These are phyloP conservation scores for Acleris cristana DNA, from an alignment of 2,888 invertebrate genomes.

Conservation along the genomic window DNA sequence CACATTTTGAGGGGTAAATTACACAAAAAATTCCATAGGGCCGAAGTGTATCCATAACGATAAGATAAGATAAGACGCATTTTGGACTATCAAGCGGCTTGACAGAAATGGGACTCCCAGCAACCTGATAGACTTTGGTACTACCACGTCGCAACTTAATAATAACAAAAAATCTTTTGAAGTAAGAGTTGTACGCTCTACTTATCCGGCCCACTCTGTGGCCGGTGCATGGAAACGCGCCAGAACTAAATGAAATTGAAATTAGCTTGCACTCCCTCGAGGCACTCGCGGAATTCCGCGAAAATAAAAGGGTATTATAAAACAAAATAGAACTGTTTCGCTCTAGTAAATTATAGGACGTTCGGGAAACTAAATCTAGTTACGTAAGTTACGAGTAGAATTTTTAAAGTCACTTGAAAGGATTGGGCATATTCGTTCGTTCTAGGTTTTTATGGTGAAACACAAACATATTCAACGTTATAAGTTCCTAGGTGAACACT, in stretches of 20 bases:
- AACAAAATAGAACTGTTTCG: conserved; percentile 78
- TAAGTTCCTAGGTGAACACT: too few relatives aligned
- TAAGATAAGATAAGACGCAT: too few relatives aligned
- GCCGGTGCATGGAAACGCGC: conserved; percentile 79
- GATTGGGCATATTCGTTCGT: neutral
- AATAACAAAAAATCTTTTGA: neutral
- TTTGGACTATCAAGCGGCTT: too few relatives aligned
- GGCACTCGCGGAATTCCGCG: conserved; percentile 78
- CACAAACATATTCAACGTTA: too few relatives aligned
- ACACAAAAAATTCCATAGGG: too few relatives aligned
- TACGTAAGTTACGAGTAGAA: conserved; percentile 44
- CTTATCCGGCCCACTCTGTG: conserved; percentile 54
- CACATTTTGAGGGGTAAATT: too few relatives aligned
- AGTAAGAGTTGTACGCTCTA: conserved; percentile 34
- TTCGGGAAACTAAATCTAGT: conserved; percentile 52
- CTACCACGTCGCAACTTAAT: too few relatives aligned
- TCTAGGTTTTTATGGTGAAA: too few relatives aligned
- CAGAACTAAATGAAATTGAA: conserved; percentile 84
- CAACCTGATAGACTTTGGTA: too few relatives aligned
- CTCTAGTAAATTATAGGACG: conserved; percentile 56
- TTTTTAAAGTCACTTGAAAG: conserved; percentile 28
- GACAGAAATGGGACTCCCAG: too few relatives aligned
- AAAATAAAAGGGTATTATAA: conserved; percentile 83
- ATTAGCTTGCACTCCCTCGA: conserved; percentile 82
- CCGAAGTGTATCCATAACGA: too few relatives aligned